Conservation (phyloP, 1,140 invertebrate species). For the Ctenoplectra terminalis region DNA sequence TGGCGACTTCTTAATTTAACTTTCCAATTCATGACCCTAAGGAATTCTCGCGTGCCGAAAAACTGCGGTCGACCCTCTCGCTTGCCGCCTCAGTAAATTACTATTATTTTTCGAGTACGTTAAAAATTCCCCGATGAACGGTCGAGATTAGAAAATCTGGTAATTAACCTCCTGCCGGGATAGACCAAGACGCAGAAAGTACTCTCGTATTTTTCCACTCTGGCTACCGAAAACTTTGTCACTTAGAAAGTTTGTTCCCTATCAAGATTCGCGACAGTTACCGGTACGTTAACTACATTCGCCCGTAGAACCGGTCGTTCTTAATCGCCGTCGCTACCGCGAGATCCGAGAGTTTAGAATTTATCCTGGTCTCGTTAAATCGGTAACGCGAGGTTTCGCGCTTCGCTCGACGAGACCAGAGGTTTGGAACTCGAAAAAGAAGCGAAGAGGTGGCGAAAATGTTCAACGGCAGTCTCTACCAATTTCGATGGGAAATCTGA, state of each 20-base stretch:
- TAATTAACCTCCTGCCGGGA: constrained; percentile 57
- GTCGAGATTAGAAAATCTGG: constrained; percentile 62
- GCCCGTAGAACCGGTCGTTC: constrained; percentile 55
- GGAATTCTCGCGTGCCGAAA: constrained; percentile 50
- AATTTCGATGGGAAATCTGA: constrained; percentile 79
- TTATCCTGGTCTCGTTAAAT: too few species aligned
- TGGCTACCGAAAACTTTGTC: constrained; percentile 64
- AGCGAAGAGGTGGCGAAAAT: background rate
- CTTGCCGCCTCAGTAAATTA: constrained; percentile 12
- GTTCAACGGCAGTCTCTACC: constrained; percentile 76
- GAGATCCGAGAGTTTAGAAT: constrained; percentile 7
- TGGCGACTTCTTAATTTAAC: constrained; percentile 41
- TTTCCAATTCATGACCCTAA: background rate
- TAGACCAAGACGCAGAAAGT: constrained; percentile 46
- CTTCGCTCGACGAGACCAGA: background rate
- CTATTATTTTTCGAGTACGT: constrained; percentile 49
- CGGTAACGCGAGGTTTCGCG: background rate
- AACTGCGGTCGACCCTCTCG: constrained; percentile 26
- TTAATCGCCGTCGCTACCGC: constrained; percentile 50
- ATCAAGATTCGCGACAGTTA: constrained; percentile 62
- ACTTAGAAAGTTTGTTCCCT: constrained; percentile 61
- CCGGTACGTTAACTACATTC: constrained; percentile 57
- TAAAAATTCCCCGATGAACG: constrained; percentile 46
- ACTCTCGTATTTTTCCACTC: constrained; percentile 59
- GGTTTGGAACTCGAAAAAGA: background rate